Evolutionary conservation across 2,888 invertebrate species (phyloP).

Genomic region (Pandemis corylana): DNA sequence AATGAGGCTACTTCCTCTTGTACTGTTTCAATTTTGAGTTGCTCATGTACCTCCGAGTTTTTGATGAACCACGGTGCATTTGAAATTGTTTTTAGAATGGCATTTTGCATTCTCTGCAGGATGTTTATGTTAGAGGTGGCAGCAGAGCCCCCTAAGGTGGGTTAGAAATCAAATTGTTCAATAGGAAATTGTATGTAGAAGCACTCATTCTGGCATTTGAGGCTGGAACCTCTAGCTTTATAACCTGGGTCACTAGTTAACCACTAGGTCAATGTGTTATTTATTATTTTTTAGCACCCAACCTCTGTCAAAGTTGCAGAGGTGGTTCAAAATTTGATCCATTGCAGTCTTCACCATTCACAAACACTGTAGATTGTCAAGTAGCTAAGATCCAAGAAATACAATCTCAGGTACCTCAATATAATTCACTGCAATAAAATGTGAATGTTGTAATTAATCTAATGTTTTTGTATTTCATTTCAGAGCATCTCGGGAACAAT

Average conservation of each 20-base stretch:
- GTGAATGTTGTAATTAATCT: background rate
- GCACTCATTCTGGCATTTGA: too few relatives aligned
- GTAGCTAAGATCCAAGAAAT: conserved; percentile 93
- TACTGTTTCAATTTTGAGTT: too few relatives aligned
- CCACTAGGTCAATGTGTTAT: background rate
- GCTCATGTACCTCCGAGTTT: too few relatives aligned
- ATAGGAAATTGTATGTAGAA: too few relatives aligned
- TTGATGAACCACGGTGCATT: too few relatives aligned
- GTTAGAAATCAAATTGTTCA: too few relatives aligned
- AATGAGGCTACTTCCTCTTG: too few relatives aligned
- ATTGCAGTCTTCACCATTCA: conserved; percentile 87
- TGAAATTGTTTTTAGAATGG: too few relatives aligned
- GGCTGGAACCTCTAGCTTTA: too few relatives aligned
- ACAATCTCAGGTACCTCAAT: conserved; percentile 85
- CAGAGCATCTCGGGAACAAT: conserved; percentile 88
- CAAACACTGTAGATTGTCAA: conserved; percentile 92
- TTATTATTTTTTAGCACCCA: conserved; percentile 68
- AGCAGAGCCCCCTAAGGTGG: too few relatives aligned
- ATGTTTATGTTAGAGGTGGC: too few relatives aligned
- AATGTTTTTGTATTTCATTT: conserved; percentile 42
- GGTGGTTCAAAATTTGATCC: conserved; percentile 87
- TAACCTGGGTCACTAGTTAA: background rate
- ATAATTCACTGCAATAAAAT: background rate
- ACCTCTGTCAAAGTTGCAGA: conserved; percentile 85
- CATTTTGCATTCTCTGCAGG: too few relatives aligned